A percentile compares a stretch with the other conserved stretches of the same genome.
phyloP scores from a whole-genome alignment of 2,797 vertebrate genomes.

The Sebastes baramenuke region DNA sequence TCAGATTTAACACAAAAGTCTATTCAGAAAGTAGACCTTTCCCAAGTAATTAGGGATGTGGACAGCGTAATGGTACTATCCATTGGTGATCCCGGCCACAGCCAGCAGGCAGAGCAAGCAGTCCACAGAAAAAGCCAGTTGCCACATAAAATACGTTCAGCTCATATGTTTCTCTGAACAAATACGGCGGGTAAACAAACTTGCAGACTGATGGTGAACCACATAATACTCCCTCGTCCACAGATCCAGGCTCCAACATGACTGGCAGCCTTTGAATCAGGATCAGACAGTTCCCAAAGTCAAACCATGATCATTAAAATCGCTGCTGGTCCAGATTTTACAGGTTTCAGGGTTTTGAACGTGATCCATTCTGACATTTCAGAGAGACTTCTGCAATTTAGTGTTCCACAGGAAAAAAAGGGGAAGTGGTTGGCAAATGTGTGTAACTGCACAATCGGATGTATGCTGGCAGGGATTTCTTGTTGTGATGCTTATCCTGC shows the following conservation, averaged over 20 bases:
- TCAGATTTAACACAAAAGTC: conserved; percentile 12
- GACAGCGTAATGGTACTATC: background rate
- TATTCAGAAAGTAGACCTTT: conserved; percentile 21
- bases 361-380: conserved; percentile 34
- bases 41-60: background rate
- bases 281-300: conserved; percentile 9
- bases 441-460: conserved; percentile 1
- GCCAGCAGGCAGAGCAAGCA: conserved; percentile 10
- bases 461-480: background rate
- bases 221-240: conserved; percentile 25
- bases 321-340: conserved; percentile 2
- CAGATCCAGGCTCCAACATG: conserved; percentile 51
- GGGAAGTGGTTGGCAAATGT: conserved; percentile 17
- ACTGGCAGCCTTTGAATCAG: conserved; percentile 28
- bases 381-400: background rate
- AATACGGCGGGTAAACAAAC: conserved; percentile 2
- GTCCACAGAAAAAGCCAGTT: conserved; percentile 4
- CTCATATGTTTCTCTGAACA: conserved; percentile 33
- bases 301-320: conserved; percentile 8
- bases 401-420: background rate
- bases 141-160: background rate
- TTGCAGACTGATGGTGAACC: conserved; percentile 22
- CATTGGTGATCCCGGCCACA: conserved; percentile 1
- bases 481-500: conserved; percentile 22
- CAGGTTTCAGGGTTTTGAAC: conserved; percentile 11